Evolutionary conservation across 2,888 invertebrate species (phyloP), one percentile per base, ranked within the genome.

Genomic region (Mylabris sibirica): DNA sequence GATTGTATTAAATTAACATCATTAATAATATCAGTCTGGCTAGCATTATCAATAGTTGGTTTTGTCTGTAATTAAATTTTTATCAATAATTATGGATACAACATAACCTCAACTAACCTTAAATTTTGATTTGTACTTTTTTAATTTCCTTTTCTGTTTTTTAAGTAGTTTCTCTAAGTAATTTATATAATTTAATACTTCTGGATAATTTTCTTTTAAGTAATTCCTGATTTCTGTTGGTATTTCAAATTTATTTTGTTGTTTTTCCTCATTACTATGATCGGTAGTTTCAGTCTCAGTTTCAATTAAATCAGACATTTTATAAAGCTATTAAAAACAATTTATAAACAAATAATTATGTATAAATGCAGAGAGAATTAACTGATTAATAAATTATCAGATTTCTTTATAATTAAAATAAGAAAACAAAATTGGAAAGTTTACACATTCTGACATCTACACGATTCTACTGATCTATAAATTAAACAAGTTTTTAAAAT

Each of bases 71-170:
- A 69, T 66, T 59, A 53, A 59, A 63, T 20, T 38, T 66, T 63
- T 24, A 65, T 63, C 12, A 59, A 14, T 1, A 4, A 63, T 26
- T 20, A 57, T 6, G 1, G 2, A 17, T 17, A 30, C 2, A 63
- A 34, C 63, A 59, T 64, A 59, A 66, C 61, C 61, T 62, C 61
- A 63, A 72, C 65, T 67, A 59, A 76, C 79, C 74, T 86, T 85
- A 5, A 91, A 77, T 78, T 88, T 88, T n/a, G 85, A 83, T 79
- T 88, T 89, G 64, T 91, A 84, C 76, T 88, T 88, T 65, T 85
- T 85, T 60, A 93, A 82, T 73, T 90, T 87, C 67, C 85, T 86
- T 38, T 88, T 88, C 77, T 91, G 91, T 76, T 85, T 86, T 65
- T 84, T 85, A 57, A 91, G 87, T 69, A 85, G 85, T 38, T 86